phyloP scores from a whole-genome alignment of 2,113 vertebrate species.

The Morone chrysops region DNA sequence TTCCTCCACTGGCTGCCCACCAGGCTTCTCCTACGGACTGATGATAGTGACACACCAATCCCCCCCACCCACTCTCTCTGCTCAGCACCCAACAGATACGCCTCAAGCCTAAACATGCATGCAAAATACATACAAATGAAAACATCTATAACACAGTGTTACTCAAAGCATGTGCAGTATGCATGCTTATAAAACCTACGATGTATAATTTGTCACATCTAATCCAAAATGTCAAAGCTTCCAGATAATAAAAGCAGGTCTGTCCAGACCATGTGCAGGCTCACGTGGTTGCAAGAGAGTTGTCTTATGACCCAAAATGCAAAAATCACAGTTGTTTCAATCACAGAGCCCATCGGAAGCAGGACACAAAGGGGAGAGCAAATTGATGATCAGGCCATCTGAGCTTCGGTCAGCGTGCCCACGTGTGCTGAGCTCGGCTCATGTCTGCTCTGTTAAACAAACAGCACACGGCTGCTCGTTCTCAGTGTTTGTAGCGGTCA shows the following conservation, averaged over 20 bases:
- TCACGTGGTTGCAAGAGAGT: conserved; percentile 27
- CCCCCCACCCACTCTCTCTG: conserved; percentile 11
- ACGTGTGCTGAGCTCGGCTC: conserved; percentile 50
- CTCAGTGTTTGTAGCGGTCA: conserved; percentile 21
- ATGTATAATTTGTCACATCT: conserved; percentile 40
- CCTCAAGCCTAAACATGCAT: conserved; percentile 36
- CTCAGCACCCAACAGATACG: conserved; percentile 26
- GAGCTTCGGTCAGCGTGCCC: conserved; percentile 45
- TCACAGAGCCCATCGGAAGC: conserved; percentile 62
- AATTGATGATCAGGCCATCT: conserved; percentile 65
- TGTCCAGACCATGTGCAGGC: background rate
- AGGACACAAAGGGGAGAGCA: conserved; percentile 59
- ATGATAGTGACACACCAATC: conserved; percentile 47
- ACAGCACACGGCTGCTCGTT: conserved; percentile 47
- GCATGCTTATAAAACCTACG: background rate
- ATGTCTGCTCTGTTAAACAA: conserved; percentile 72
- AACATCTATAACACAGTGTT: background rate
- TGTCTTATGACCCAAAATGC: conserved; percentile 33
- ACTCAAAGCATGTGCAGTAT: background rate
- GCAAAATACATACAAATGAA: background rate
- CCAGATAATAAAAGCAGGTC: background rate
- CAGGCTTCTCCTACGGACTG: conserved; percentile 47
- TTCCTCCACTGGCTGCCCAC: conserved; percentile 61
- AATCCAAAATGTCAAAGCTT: conserved; percentile 23
- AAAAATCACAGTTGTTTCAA: conserved; percentile 61